A percentile compares a stretch with the other conserved stretches of the same genome.
Evolutionary conservation across 1,140 invertebrate species (phyloP).

Genomic region (Diorhabda carinulata): DNA sequence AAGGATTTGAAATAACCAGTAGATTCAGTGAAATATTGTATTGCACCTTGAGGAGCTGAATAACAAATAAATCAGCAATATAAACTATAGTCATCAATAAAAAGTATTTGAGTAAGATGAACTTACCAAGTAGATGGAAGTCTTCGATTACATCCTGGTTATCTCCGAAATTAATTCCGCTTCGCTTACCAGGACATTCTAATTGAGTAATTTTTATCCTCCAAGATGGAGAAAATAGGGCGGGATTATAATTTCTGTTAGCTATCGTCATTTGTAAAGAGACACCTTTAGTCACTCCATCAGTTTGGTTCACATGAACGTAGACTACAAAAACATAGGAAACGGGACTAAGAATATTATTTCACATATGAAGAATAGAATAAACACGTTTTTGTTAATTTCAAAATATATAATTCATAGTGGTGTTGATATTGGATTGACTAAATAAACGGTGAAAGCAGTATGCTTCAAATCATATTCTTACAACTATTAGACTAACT

Average conservation of each 20-base stretch:
- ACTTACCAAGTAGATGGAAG: constrained; percentile 37
- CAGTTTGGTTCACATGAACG: constrained; percentile 33
- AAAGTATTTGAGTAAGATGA: background rate
- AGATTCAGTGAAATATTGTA: constrained; percentile 60
- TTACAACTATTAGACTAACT: too few species aligned
- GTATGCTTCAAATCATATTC: too few species aligned
- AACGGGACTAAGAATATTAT: background rate
- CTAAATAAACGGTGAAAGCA: too few species aligned
- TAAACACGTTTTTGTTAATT: too few species aligned
- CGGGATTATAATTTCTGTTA: constrained; percentile 39
- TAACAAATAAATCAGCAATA: constrained; percentile 7
- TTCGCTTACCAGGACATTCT: constrained; percentile 49
- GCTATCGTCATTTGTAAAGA: constrained; percentile 30
- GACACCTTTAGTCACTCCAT: constrained; percentile 25
- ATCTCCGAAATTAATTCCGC: constrained; percentile 16
- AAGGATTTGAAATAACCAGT: constrained; percentile 58
- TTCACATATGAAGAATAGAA: too few species aligned
- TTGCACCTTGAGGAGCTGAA: constrained; percentile 59
- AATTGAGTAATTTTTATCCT: constrained; percentile 60
- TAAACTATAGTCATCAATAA: background rate
- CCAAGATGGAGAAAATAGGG: constrained; percentile 48
- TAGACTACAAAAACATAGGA: constrained; percentile 34
- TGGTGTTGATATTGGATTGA: too few species aligned
- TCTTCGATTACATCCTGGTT: constrained; percentile 28
- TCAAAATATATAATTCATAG: too few species aligned